phyloP scores from a whole-genome alignment of 2,888 invertebrate species.

The Chymomyza caudatula region DNA sequence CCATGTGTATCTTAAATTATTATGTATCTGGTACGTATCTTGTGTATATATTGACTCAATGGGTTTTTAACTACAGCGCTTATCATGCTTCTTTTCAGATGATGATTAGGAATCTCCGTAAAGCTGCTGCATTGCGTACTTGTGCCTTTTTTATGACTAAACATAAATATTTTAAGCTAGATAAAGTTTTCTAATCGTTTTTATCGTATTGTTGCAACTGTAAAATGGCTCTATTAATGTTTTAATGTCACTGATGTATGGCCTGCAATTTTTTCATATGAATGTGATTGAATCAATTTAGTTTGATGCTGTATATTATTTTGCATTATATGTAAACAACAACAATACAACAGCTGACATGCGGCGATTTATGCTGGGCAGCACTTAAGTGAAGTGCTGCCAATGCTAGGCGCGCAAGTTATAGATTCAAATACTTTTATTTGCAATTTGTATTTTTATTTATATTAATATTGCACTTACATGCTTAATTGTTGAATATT shows the following conservation, averaged over 20 bases:
- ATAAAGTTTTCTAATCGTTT: neutral
- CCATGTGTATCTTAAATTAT: constrained; percentile 82
- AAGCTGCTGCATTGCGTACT: constrained; percentile 17
- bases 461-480: constrained; percentile 17
- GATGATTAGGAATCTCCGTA: constrained; percentile 19
- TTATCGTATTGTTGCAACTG: neutral
- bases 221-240: no score
- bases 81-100: constrained; percentile 26
- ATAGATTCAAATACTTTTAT: constrained; percentile 13
- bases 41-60: neutral
- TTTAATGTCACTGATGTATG: neutral
- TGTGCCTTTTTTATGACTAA: constrained; percentile 3
- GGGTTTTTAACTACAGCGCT: constrained; percentile 11
- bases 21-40: constrained; percentile 79
- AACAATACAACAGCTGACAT: neutral
- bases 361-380: neutral
- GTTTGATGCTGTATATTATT: neutral
- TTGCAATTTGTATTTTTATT: constrained; percentile 25
- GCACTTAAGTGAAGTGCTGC: neutral
- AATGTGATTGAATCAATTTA: neutral
- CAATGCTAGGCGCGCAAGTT: neutral
- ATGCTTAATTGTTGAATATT: neutral
- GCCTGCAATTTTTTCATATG: neutral
- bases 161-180: neutral
- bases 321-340: neutral